These are phyloP conservation scores for Whitmania pigra DNA, from an alignment of 1,140 invertebrate species.

Conservation along the genomic window DNA sequence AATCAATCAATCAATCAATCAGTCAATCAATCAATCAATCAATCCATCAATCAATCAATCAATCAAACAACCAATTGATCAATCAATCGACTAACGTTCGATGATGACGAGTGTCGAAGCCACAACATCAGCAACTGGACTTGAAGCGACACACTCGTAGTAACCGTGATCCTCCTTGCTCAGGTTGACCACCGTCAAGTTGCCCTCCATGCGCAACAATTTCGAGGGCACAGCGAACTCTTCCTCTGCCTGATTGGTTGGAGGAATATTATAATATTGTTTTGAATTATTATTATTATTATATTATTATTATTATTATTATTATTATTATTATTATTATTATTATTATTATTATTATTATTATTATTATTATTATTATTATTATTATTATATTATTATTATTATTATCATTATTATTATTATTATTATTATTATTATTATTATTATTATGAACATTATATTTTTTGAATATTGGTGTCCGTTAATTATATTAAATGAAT, in stretches of 20 bases:
- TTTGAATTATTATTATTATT: slow-evolving; percentile 1
- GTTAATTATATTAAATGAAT: too few relatives aligned
- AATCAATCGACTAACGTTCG: slow-evolving; percentile 44
- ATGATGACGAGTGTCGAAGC: slow-evolving; percentile 77
- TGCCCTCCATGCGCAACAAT: slow-evolving; percentile 51
- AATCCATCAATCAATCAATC: too few relatives aligned
- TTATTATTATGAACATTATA: too few relatives aligned
- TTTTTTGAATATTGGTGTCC: too few relatives aligned
- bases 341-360: neutral
- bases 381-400: neutral
- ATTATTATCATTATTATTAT: too few relatives aligned
- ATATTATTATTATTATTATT: slow-evolving; percentile 1
- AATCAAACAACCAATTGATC: too few relatives aligned
- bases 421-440: too few relatives aligned
- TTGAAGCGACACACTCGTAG: slow-evolving; percentile 79
- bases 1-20: too few relatives aligned
- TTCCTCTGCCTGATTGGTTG: slow-evolving; percentile 8
- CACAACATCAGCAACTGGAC: slow-evolving; percentile 80
- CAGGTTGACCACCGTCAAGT: slow-evolving; percentile 74
- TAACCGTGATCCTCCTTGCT: slow-evolving; percentile 73
- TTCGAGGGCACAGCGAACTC: neutral
- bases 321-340: neutral
- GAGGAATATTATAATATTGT: too few relatives aligned
- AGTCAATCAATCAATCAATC: too few relatives aligned
- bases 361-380: neutral